Percentiles rank a stretch among this genome's conserved stretches.
phyloP scores from a whole-genome alignment of 1,140 invertebrate species.

The Drosophila oshimai region DNA sequence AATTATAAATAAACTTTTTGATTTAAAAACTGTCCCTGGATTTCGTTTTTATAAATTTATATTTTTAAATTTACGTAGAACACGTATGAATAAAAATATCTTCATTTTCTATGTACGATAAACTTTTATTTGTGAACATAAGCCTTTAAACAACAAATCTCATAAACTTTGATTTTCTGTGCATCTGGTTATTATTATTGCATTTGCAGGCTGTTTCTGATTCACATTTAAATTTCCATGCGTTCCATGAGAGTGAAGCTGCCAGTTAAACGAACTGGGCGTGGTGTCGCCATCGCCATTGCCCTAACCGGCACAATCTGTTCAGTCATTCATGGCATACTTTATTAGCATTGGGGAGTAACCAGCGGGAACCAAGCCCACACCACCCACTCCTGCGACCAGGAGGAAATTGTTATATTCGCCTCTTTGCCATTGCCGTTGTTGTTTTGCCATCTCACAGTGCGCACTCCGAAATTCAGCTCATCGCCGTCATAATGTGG shows the following conservation, averaged over 20 bases:
- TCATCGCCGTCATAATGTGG: constrained; percentile 65
- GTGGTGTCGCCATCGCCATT: constrained; percentile 24
- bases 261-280: constrained; percentile 36
- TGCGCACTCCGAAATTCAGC: constrained; percentile 46
- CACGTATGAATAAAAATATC: no score
- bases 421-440: constrained; percentile 2
- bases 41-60: no score
- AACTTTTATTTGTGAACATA: no score
- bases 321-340: constrained; percentile 78
- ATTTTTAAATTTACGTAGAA: no score
- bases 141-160: no score
- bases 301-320: constrained; percentile 44
- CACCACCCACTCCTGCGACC: constrained; percentile 1
- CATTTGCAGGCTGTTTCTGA: constrained; percentile 29
- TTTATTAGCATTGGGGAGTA: constrained; percentile 58
- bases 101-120: no score
- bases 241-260: constrained; percentile 20
- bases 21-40: no score
- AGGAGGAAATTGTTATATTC: constrained; percentile 64
- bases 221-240: constrained; percentile 58
- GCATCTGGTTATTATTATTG: constrained; percentile 33
- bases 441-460: constrained; percentile 1
- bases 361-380: not conserved
- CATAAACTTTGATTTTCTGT: not conserved
- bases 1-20: no score